phyloP scores from a whole-genome alignment of 2,797 vertebrate genomes.

The Chelon labrosus region DNA sequence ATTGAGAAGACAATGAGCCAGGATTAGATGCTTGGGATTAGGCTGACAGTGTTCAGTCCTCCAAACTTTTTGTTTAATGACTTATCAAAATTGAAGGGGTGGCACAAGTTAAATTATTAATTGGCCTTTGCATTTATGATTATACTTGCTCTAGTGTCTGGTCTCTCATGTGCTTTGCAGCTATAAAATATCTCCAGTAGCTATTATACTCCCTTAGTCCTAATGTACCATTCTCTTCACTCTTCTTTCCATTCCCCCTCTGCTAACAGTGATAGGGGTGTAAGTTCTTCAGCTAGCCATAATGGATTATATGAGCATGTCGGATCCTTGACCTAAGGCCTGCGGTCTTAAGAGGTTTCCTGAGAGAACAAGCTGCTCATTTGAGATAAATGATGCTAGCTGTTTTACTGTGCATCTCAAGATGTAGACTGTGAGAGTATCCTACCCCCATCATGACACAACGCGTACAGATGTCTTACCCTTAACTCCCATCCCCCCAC shows the following conservation, averaged over 20 bases:
- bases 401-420: constrained; percentile 37
- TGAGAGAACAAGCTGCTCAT: constrained; percentile 16
- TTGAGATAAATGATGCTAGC: constrained; percentile 39
- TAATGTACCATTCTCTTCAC: background rate
- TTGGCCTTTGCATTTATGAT: constrained; percentile 20
- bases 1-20: constrained; percentile 9
- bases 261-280: background rate
- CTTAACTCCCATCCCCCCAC: constrained; percentile 54
- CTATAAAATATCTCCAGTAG: background rate
- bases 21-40: background rate
- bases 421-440: background rate
- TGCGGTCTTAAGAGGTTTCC: constrained; percentile 31
- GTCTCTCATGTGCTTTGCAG: background rate
- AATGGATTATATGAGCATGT: constrained; percentile 45
- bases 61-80: constrained; percentile 32
- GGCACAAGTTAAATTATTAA: constrained; percentile 44
- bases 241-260: background rate
- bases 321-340: constrained; percentile 41
- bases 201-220: background rate
- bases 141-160: constrained; percentile 2
- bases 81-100: constrained; percentile 23
- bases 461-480: constrained; percentile 12
- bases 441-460: background rate
- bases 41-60: constrained; percentile 2
- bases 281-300: constrained; percentile 12